A percentile compares a stretch with the other conserved stretches of the same genome.
These are phyloP conservation scores for Leptinotarsa defecta DNA, from an alignment of 1,140 invertebrate genomes.

Conservation along the genomic window DNA sequence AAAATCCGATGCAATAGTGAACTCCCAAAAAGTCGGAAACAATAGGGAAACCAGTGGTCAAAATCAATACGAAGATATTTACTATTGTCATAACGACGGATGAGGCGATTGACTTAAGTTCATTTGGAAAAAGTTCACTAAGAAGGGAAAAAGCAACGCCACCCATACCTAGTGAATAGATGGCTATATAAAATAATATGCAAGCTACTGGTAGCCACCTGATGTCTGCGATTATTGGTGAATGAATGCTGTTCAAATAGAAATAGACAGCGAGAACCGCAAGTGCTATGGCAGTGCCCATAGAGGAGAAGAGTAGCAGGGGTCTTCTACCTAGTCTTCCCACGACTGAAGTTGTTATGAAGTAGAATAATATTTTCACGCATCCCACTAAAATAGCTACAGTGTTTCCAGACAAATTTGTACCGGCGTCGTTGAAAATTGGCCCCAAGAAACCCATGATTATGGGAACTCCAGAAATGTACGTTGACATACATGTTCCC, in stretches of 20 bases:
- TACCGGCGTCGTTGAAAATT: background rate
- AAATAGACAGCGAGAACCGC: background rate
- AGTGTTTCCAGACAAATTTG: background rate
- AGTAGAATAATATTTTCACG: background rate
- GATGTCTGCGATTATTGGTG: background rate
- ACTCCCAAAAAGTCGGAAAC: conserved; percentile 1
- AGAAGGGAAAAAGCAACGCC: background rate
- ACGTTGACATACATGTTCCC: background rate
- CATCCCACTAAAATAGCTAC: background rate
- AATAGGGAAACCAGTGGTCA: background rate
- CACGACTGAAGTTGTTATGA: background rate
- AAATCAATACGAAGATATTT: background rate
- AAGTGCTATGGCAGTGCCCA: background rate
- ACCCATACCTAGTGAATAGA: conserved; percentile 11
- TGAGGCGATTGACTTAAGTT: background rate
- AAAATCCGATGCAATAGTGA: conserved; percentile 5
- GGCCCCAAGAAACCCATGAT: background rate
- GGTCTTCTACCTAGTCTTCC: background rate
- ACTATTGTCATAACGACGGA: background rate
- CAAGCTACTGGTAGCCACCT: background rate
- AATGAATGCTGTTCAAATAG: background rate
- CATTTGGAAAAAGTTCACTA: conserved; percentile 5
- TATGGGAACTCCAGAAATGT: background rate
- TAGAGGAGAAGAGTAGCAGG: background rate
- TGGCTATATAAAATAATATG: background rate